phyloP scores from a whole-genome alignment of 2,888 invertebrate species.

The Scaptomyza cyrtandrae region DNA sequence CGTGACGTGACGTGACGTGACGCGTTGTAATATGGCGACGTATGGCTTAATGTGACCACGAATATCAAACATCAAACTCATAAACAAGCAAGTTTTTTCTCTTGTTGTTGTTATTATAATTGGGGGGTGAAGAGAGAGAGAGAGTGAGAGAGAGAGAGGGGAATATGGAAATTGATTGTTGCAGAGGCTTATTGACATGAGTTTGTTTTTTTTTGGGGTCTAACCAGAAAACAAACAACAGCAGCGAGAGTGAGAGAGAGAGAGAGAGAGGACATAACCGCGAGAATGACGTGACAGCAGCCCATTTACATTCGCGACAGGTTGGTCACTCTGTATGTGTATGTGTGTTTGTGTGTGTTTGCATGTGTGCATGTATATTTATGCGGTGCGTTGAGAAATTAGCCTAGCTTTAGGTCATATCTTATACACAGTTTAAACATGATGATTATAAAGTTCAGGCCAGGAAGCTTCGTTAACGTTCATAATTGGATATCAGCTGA shows the following conservation, averaged over 20 bases:
- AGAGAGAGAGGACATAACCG: background rate
- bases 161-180: conserved; percentile 75
- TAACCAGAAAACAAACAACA: conserved; percentile 20
- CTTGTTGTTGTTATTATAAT: background rate
- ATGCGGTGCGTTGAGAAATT: conserved; percentile 63
- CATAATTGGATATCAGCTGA: conserved; percentile 41
- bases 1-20: conserved; percentile 49
- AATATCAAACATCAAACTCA: conserved; percentile 76
- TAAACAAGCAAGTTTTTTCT: conserved; percentile 50
- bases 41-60: conserved; percentile 77
- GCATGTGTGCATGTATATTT: background rate
- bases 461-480: conserved; percentile 17
- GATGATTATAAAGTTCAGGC: conserved; percentile 45
- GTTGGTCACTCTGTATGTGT: conserved; percentile 71
- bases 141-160: background rate
- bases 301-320: conserved; percentile 71
- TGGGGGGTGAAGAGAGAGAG: background rate
- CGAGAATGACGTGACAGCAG: conserved; percentile 69
- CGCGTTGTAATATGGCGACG: conserved; percentile 70
- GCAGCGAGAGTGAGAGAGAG: background rate
- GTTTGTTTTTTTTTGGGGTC: conserved; percentile 34
- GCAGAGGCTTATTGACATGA: conserved; percentile 52
- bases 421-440: conserved; percentile 36
- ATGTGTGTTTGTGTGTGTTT: conserved; percentile 47
- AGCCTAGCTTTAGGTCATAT: conserved; percentile 44